Base-by-base conservation (phyloP, 2,888 invertebrate species). In the Prostheceraeus crozeri region DNA sequence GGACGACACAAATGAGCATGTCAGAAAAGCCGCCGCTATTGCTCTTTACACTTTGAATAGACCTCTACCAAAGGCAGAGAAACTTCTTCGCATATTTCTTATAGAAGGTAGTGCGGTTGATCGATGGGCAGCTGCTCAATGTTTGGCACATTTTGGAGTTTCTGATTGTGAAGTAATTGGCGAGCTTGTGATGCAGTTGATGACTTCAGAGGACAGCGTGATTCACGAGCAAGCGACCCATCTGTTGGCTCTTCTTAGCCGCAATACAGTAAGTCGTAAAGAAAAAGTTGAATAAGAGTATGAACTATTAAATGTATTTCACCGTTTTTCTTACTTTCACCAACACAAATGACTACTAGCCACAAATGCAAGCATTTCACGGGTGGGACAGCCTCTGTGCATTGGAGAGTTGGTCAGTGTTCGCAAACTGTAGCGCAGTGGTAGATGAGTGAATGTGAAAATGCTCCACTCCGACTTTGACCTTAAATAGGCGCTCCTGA, bases 101-200 rank as follows among this genome's bases (percentile, higher is more conserved):
- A 6, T 16, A 19, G 65, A 69, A 35, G 67, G 69, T 25, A 68
- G 64, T 46, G 59, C 67, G 0, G 65, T 70, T n/a, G 74, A 74
- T 59, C 67, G 75, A n/a, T 75, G 74, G 75, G 70, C 75, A 1
- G 72, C 74, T 2, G 72, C 72, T 11, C 73, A 74, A 65, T 74
- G 74, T 64, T 67, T 76, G 53, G 73, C 73, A 19, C 70, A 71
- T 59, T 71, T 66, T 60, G 75, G 75, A 4, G 68, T 68, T 16
- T 70, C 71, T 65, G 73, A 76, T 64, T 72, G 71, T 6, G 70
- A 72, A 57, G 70, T 76, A 1, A 70, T 75, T 27, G 70, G 71
- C 3, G 75, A 75, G 66, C 67, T 76, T 25, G 68, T 76, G 51
- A 62, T 63, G 14, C 73, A 75, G 59, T 69, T 74, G 35, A 67